These are phyloP conservation scores for Pteromalus puparum DNA, from an alignment of 1,140 invertebrate species.

Conservation along the genomic window DNA sequence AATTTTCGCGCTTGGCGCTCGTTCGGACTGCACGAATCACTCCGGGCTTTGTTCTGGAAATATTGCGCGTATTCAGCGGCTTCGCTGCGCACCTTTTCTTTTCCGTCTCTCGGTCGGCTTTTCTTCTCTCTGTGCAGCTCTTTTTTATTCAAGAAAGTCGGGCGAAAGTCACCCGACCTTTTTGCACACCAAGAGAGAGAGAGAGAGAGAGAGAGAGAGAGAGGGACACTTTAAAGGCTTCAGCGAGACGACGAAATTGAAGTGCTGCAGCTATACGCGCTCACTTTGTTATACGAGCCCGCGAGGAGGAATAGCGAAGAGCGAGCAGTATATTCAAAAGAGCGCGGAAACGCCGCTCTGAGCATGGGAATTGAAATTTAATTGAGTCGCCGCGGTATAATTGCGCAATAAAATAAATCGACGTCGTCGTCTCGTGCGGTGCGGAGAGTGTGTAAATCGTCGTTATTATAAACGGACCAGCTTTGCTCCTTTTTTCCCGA, in stretches of 20 bases:
- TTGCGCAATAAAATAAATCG: background rate
- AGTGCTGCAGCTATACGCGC: slow-evolving; percentile 33
- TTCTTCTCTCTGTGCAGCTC: background rate
- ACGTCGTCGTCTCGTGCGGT: background rate
- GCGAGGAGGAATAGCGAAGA: slow-evolving; percentile 19
- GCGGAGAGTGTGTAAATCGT: background rate
- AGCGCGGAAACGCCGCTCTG: background rate
- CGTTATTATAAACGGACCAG: background rate
- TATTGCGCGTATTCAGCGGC: background rate
- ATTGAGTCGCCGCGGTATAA: slow-evolving; percentile 11
- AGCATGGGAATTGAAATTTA: slow-evolving; percentile 39
- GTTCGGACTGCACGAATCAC: background rate
- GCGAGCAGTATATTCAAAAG: slow-evolving; percentile 15
- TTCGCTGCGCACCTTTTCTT: background rate
- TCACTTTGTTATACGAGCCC: slow-evolving; percentile 42
- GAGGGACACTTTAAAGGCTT: slow-evolving; percentile 45
- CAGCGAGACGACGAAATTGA: slow-evolving; percentile 46
- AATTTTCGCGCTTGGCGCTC: background rate
- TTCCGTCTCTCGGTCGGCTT: background rate
- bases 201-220: background rate
- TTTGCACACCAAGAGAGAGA: slow-evolving; percentile 17
- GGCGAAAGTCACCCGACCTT: slow-evolving; percentile 45
- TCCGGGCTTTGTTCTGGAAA: slow-evolving; percentile 17
- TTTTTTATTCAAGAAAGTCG: slow-evolving; percentile 44
- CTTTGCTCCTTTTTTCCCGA: too few relatives aligned